Base-by-base conservation (phyloP, 2,797 vertebrate genomes). In the Alauda arvensis region DNA sequence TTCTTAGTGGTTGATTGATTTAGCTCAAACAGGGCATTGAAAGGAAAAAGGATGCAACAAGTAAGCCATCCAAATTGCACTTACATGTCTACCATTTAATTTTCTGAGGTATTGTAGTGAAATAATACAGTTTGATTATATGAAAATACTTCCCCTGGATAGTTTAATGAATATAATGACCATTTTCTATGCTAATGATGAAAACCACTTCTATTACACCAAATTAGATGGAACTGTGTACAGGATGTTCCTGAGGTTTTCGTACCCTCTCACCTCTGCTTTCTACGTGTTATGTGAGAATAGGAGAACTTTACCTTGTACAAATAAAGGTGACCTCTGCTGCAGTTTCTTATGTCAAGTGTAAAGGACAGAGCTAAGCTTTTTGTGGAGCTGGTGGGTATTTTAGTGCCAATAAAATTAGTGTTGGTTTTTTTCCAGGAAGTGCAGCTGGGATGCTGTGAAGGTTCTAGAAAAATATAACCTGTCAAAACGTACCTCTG, bases 381-480 rank as follows among this genome's bases (percentile, higher is more conserved):
- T 53, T 71, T 76, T 1, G 1, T 68, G 34, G n/a, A 65, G 29
- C 29, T 70, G 20, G 13, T 51, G 28, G 23, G 5, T 66, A 42
- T 88, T 82, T 82, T 51, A 69, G 43, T 2, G 3, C 17, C 0
- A 6, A 1, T 62, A 66, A 12, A 7, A 21, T 65, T n/a, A 49
- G 16, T 8, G 4, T 18, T 42, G 23, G 0, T 29, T 18, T 34
- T 28, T 3, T 0, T 49, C 17, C 11, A 19, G 18, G n/a, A 68
- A 57, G 9, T 74, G 45, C 31, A 63, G 4, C 46, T 80, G 57
- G 18, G 11, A 42, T 67, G 34, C 66, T 23, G 2, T 60, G 62
- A 83, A 53, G 21, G 26, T 60, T 89, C 49, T 79, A 14, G 53
- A 70, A 79, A 77, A 76, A 20, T 74, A 39, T 15, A 56, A 12